phyloP scores from a whole-genome alignment of 2,888 invertebrate species.

The Ornithoptera alexandrae region DNA sequence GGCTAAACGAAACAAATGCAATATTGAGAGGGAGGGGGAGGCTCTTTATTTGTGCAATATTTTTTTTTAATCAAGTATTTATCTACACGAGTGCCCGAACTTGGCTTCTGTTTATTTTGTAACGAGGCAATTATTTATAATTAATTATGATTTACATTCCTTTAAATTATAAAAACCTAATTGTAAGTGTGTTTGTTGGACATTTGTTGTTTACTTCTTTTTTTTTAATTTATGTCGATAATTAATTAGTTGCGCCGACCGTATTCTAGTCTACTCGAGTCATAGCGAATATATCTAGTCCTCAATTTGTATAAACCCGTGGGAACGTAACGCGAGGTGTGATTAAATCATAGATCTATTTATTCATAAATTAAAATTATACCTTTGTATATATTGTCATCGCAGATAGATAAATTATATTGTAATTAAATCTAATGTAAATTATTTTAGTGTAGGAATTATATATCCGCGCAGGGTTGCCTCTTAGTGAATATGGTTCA shows the following conservation, averaged over 20 bases:
- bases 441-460: conserved; percentile 17
- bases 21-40: not conserved
- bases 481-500: conserved; percentile 4
- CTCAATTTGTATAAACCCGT: conserved; percentile 28
- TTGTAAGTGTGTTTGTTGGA: conserved; percentile 37
- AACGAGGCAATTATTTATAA: conserved; percentile 16
- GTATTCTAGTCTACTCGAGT: conserved; percentile 41
- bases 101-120: conserved; percentile 13
- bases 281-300: conserved; percentile 42
- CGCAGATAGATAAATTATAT: conserved; percentile 20
- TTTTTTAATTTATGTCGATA: conserved; percentile 38
- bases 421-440: conserved; percentile 24
- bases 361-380: conserved; percentile 14
- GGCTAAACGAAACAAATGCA: conserved; percentile 2
- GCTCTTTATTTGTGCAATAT: conserved; percentile 28
- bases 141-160: conserved; percentile 39
- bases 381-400: conserved; percentile 25
- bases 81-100: conserved; percentile 11
- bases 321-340: conserved; percentile 9
- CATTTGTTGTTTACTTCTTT: conserved; percentile 36
- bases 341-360: conserved; percentile 16
- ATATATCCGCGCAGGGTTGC: conserved; percentile 31
- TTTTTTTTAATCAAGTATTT: conserved; percentile 18
- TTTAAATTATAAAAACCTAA: conserved; percentile 35
- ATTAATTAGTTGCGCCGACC: conserved; percentile 34